Evolutionary conservation across 2,888 invertebrate species (phyloP), one percentile per base, ranked within the genome.

Genomic region (Petrolisthes cinctipes): DNA sequence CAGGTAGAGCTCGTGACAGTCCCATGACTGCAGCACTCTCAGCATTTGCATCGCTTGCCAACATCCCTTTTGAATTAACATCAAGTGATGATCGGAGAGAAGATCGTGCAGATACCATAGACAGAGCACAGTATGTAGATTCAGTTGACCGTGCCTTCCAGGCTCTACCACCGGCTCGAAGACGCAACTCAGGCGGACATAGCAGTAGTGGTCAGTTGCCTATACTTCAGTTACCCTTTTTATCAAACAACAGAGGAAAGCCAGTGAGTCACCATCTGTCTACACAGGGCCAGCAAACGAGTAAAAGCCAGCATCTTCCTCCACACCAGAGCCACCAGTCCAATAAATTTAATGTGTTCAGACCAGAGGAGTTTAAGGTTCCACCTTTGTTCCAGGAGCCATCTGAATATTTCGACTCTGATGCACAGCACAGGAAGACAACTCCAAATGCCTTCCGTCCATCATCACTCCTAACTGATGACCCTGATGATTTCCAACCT

Each of bases 11-110:
- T 4, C 71, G 57, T 54, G 85, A 78, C 23, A 82, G 54, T 11
- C 73, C 76, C 68, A 88, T 88, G 88, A 68, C 68, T 14, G 85
- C 88, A n/a, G 85, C 88, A 23, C 76, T 88, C 7, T 88, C 88
- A 56, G 88, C 88, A 17, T 85, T 88, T 66, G 88, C 88, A 14
- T 88, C 88, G 6, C 82, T 88, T 4, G 85, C 81, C 54, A 88
- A 88, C 73, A 78, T 88, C 14, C 88, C 88, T 5, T 80, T 84
- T 37, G 87, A 87, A 61, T 71, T 71, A 14, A 83, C 23, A 53
- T 20, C 83, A 7, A 66, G 61, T 57, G 37, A 57, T 4, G 73
- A 23, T 20, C 54, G 53, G 11, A 61, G 75, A 4, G 53, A 75
- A 1, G 84, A 83, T 54, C 83, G 87, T 17, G n/a, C 61, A 11